Evolutionary conservation across 1,140 invertebrate genomes (phyloP).

Genomic region (Hycleus cichorii): DNA sequence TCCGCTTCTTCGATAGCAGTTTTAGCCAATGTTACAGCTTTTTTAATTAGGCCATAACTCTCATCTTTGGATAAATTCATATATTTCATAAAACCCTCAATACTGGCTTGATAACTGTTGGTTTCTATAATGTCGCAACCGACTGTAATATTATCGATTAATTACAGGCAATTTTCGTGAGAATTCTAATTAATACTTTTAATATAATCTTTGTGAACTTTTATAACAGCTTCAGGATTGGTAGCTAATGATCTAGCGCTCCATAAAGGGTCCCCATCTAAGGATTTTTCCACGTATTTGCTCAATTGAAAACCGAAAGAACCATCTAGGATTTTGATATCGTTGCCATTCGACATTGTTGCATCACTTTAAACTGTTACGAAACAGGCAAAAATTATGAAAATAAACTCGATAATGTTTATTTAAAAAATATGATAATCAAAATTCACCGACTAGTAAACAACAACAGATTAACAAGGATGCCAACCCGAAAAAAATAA

Average conservation of each 20-base stretch:
- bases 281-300: constrained; percentile 27
- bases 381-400: no score
- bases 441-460: no score
- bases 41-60: constrained; percentile 45
- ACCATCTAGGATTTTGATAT: constrained; percentile 18
- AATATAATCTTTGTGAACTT: constrained; percentile 47
- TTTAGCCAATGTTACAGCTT: constrained; percentile 43
- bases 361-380: neutral
- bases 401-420: no score
- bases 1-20: constrained; percentile 29
- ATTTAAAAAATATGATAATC: no score
- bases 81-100: constrained; percentile 48
- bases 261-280: constrained; percentile 46
- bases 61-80: constrained; percentile 42
- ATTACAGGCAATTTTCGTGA: neutral
- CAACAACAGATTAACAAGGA: no score
- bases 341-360: neutral
- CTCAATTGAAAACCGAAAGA: constrained; percentile 16
- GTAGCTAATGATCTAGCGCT: constrained; percentile 43
- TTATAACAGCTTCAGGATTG: constrained; percentile 43
- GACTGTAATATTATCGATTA: constrained; percentile 34
- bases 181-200: constrained; percentile 33
- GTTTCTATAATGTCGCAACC: constrained; percentile 56
- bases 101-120: constrained; percentile 56
- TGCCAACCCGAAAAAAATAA: no score